Conservation (phyloP, 2,888 invertebrate genomes). For the Stegana nigrithorax region DNA sequence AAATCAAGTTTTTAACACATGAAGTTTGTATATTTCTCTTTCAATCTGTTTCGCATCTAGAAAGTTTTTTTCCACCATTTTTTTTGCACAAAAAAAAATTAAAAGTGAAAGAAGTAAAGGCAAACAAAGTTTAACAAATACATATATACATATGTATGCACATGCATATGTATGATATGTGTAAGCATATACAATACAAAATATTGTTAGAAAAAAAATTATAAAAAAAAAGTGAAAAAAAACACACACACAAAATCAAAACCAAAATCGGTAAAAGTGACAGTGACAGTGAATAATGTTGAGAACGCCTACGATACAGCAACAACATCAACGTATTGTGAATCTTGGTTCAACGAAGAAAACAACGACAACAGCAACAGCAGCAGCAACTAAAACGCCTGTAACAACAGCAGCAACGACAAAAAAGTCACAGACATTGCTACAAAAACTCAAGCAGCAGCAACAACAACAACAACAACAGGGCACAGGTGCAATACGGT, state of each 20-base stretch:
- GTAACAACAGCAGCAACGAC: slow-evolving; percentile 31
- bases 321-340: slow-evolving; percentile 41
- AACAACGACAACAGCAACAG: slow-evolving; percentile 34
- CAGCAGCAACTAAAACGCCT: slow-evolving; percentile 34
- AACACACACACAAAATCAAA: slow-evolving; percentile 4
- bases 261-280: slow-evolving; percentile 34
- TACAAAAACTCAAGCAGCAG: slow-evolving; percentile 14
- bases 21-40: background rate
- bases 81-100: slow-evolving; percentile 8
- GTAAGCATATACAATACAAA: background rate
- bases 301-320: slow-evolving; percentile 70
- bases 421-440: slow-evolving; percentile 15
- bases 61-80: slow-evolving; percentile 14
- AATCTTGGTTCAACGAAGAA: no score
- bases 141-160: no score
- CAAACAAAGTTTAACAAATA: background rate
- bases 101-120: background rate
- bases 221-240: slow-evolving; percentile 15
- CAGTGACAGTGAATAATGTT: slow-evolving; percentile 68
- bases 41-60: slow-evolving; percentile 9
- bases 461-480: slow-evolving; percentile 12
- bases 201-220: slow-evolving; percentile 2
- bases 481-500: background rate
- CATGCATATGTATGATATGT: background rate
- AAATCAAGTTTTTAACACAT: no score